Conservation (phyloP, 1,140 invertebrate genomes). For the Drosophila subpulchrella region DNA sequence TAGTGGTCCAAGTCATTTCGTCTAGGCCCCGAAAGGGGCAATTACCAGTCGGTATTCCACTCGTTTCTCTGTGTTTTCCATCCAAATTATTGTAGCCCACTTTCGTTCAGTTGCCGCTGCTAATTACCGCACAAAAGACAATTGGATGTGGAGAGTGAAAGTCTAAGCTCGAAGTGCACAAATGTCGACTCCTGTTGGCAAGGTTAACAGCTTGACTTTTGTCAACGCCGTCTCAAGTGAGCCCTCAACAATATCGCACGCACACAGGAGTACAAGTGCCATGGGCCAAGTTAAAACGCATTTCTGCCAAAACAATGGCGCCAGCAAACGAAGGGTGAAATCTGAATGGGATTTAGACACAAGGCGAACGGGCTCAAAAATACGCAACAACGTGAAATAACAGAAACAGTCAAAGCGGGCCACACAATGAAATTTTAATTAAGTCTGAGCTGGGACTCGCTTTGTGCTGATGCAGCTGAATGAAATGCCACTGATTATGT, state of each 20-base stretch:
- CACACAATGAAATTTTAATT: slow-evolving; percentile 81
- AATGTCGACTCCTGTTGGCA: slow-evolving; percentile 20
- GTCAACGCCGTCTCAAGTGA: slow-evolving; percentile 51
- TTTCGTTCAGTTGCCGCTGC: slow-evolving; percentile 51
- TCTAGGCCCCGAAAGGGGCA: slow-evolving; percentile 51
- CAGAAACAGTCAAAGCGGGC: slow-evolving; percentile 56
- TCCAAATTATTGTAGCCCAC: slow-evolving; percentile 54
- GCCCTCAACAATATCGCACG: slow-evolving; percentile 25
- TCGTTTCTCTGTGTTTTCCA: not conserved
- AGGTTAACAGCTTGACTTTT: slow-evolving; percentile 48
- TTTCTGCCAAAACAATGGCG: slow-evolving; percentile 37
- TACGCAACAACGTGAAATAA: slow-evolving; percentile 33
- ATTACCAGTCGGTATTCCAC: slow-evolving; percentile 48
- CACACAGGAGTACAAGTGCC: slow-evolving; percentile 9
- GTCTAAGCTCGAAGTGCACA: slow-evolving; percentile 21
- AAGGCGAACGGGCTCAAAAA: slow-evolving; percentile 9
- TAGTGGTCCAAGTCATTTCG: slow-evolving; percentile 61
- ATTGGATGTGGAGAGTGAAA: slow-evolving; percentile 29
- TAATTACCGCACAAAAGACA: slow-evolving; percentile 56
- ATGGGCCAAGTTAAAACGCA: slow-evolving; percentile 36
- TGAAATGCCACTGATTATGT: slow-evolving; percentile 79
- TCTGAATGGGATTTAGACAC: slow-evolving; percentile 45
- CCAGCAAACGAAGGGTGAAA: slow-evolving; percentile 35
- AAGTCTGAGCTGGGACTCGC: slow-evolving; percentile 65
- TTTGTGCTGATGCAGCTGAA: slow-evolving; percentile 79